phyloP scores from a whole-genome alignment of 2,797 vertebrate genomes.

The Tenualosa thibaudeaui region DNA sequence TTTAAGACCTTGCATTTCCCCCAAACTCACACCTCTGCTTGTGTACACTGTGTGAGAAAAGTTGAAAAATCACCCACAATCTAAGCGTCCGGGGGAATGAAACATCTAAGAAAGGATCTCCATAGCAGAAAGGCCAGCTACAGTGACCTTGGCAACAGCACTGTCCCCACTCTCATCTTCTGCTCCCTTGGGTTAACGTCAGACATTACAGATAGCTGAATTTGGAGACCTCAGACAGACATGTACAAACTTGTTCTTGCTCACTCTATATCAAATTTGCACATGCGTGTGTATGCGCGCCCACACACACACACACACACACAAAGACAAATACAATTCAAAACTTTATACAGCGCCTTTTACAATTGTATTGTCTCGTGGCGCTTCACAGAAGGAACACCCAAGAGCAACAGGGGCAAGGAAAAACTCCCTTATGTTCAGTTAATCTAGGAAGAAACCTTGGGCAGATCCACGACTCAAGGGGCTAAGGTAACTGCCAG shows the following conservation, averaged over 20 bases:
- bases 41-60: neutral
- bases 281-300: too few relatives aligned
- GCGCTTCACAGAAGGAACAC: too few relatives aligned
- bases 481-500: too few relatives aligned
- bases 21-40: neutral
- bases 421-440: too few relatives aligned
- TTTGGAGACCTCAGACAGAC: neutral
- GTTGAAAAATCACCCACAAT: neutral
- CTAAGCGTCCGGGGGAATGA: neutral
- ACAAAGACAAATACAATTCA: too few relatives aligned
- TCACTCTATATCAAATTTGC: neutral
- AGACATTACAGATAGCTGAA: neutral
- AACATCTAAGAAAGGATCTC: neutral
- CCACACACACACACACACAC: too few relatives aligned
- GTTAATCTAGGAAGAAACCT: too few relatives aligned
- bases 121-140: neutral
- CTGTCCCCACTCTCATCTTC: neutral
- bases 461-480: too few relatives aligned
- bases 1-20: neutral
- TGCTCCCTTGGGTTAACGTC: neutral
- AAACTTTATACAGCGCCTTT: too few relatives aligned
- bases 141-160: neutral
- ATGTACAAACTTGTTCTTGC: neutral
- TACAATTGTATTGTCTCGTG: too few relatives aligned
- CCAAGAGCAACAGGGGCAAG: too few relatives aligned